A percentile compares a stretch with the other conserved stretches of the same genome.
Evolutionary conservation across 2,113 vertebrate species (phyloP).

Genomic region (Pedetes capensis): DNA sequence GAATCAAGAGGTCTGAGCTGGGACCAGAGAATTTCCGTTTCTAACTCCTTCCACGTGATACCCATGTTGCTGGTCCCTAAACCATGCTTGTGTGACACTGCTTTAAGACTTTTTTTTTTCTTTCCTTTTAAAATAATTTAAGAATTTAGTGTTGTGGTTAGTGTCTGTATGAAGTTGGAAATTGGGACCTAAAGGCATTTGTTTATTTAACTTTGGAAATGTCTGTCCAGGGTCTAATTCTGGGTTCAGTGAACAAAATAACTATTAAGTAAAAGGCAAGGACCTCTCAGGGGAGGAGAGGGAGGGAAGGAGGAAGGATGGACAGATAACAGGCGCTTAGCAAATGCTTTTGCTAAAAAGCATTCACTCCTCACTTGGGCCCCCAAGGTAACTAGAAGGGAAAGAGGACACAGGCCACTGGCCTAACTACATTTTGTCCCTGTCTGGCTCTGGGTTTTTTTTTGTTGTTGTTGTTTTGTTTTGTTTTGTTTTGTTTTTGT

Average conservation of each 20-base stretch:
- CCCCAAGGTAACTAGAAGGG: no score
- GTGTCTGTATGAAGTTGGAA: not conserved
- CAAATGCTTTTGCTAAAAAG: no score
- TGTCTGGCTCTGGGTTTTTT: no score
- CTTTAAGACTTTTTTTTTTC: not conserved
- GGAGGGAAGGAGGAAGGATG: not conserved
- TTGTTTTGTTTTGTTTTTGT: no score
- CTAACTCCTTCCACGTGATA: not conserved
- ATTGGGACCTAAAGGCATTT: not conserved
- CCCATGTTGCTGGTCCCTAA: not conserved
- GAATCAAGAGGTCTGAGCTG: not conserved
- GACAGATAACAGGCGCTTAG: no score
- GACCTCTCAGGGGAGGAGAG: not conserved
- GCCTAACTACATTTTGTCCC: no score
- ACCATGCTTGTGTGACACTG: not conserved
- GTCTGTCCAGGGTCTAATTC: not conserved
- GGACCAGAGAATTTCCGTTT: not conserved
- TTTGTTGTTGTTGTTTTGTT: no score
- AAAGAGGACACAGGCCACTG: no score
- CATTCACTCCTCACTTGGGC: no score
- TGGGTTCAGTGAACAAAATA: constrained; percentile 21
- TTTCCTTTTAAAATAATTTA: not conserved
- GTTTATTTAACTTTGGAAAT: constrained; percentile 28
- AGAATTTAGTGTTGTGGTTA: not conserved
- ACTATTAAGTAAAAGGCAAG: not conserved